Evolutionary conservation across 2,113 vertebrate genomes (phyloP), one percentile per base, ranked within the genome.

Genomic region (Noturus placidus): DNA sequence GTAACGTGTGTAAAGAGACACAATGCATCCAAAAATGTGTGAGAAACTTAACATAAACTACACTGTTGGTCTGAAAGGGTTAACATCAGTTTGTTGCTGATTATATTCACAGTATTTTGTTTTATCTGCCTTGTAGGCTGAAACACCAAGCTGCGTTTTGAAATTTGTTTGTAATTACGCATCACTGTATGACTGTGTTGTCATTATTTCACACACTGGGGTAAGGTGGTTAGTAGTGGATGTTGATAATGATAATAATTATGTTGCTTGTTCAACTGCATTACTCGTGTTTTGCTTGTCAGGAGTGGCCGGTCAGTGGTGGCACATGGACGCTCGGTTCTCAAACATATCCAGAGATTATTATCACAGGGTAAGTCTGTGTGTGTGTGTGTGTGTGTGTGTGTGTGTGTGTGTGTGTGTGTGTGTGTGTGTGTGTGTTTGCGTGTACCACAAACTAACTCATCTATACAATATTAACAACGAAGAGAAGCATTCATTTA

Each of bases 221-320:
- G 19, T 61, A 50, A 20, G 35, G 56, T 61, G 57, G 56, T 63
- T 65, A 30, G 56, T 67, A 59, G 74, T 46, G 38, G 33, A 79
- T 79, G 59, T 25, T 46, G 15, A 14, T 65, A 52, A 54, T 79
- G 59, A 79, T 77, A 65, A 65, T 70, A 69, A 79, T 74, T 59
- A 77, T 30, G 20, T 10, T 72, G 74, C 38, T 46, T 30, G 25
- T 69, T 80, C 25, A 87, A 7, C 42, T 46, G 42, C 17, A 10
- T 27, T 70, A 17, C 65, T 65, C 76, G 25, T 82, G 89, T 22
- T 91, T 46, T 85, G 14, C 90, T 59, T 90, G 25, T 92, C 93
- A 99, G 98, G 98, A 99, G 89, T 99, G 98, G 98, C 98, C 98
- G 54, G 86, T 99, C 89, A 96, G 91, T 91, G 98, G 98, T 87